Percentiles rank a stretch among this genome's conserved stretches.
Evolutionary conservation across 2,888 invertebrate genomes (phyloP).

Genomic region (Lepidocyrtinus sp.): DNA sequence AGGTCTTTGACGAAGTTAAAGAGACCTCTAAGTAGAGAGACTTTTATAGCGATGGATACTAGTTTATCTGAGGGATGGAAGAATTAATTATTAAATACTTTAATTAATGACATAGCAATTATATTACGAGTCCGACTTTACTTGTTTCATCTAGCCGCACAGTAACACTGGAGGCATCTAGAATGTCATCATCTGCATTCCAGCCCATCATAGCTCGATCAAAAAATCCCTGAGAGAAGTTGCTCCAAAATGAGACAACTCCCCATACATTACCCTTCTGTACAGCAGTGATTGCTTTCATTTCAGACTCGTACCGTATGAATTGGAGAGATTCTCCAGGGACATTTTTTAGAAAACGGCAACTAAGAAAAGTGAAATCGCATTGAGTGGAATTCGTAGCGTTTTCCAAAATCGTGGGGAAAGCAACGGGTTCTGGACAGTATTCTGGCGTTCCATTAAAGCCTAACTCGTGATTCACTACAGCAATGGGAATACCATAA

Average conservation of each 20-base stretch:
- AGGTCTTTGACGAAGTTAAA: constrained; percentile 85
- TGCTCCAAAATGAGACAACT: constrained; percentile 44
- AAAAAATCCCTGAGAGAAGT: constrained; percentile 45
- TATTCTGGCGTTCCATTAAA: not conserved
- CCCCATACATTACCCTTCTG: constrained; percentile 49
- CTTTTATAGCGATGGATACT: constrained; percentile 89
- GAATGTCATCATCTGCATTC: constrained; percentile 35
- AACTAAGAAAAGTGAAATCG: constrained; percentile 47
- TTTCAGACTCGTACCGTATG: constrained; percentile 34
- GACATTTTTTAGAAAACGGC: constrained; percentile 41
- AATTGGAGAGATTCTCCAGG: constrained; percentile 21
- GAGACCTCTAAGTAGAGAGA: constrained; percentile 88
- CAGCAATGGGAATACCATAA: constrained; percentile 15
- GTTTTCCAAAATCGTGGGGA: not conserved
- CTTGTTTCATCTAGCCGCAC: constrained; percentile 59
- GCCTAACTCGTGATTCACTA: constrained; percentile 58
- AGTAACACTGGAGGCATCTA: constrained; percentile 41
- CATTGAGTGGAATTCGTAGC: not conserved
- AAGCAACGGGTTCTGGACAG: not conserved
- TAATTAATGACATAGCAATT: not conserved
- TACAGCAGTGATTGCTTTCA: constrained; percentile 32
- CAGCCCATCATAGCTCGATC: constrained; percentile 72
- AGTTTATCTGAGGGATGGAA: constrained; percentile 74
- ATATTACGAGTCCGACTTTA: not conserved
- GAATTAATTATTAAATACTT: not conserved